phyloP scores from a whole-genome alignment of 2,113 vertebrate genomes.

The Fregetta grallaria region DNA sequence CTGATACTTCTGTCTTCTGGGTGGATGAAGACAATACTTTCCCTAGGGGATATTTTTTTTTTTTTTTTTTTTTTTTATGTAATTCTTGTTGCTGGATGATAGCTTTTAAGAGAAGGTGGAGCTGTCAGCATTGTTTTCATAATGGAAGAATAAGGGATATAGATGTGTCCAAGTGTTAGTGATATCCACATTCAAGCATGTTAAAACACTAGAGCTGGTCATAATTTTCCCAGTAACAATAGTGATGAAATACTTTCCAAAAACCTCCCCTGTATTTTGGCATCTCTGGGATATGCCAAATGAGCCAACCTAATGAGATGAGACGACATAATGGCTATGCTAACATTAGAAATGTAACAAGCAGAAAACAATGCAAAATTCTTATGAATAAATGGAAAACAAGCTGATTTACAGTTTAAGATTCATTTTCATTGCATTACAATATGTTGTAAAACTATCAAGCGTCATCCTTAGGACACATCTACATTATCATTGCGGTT shows the following conservation, averaged over 20 bases:
- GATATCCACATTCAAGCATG: not conserved
- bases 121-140: not conserved
- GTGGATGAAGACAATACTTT: not conserved
- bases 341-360: not conserved
- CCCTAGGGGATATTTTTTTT: not conserved
- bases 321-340: not conserved
- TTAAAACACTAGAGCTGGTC: not conserved
- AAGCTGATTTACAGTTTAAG: not conserved
- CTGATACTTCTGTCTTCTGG: not conserved
- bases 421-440: not conserved
- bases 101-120: not conserved
- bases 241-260: not conserved
- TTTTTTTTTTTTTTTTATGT: not conserved
- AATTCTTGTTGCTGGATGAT: not conserved
- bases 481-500: not conserved
- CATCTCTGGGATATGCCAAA: not conserved
- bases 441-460: not conserved
- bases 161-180: not conserved
- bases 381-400: not conserved
- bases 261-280: not conserved
- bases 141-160: not conserved
- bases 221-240: not conserved
- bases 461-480: not conserved
- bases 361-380: constrained; percentile 10
- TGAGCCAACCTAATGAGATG: not conserved